Conservation (phyloP, 2,797 vertebrate species). For the Xiphorhynchus erythropygius region DNA sequence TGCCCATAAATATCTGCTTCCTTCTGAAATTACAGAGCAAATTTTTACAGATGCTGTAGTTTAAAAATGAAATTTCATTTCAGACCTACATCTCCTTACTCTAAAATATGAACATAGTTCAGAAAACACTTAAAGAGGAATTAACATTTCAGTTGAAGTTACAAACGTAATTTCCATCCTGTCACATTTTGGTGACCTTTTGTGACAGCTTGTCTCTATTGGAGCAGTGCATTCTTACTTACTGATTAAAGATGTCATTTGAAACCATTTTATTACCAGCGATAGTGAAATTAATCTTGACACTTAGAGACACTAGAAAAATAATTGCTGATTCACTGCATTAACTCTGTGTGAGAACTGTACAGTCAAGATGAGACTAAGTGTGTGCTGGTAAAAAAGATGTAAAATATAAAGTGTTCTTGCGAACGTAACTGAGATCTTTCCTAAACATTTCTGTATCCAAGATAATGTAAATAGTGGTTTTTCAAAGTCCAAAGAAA, state of each 20-base stretch:
- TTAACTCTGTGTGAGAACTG: slow-evolving; percentile 70
- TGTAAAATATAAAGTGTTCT: slow-evolving; percentile 27
- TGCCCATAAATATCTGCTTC: background rate
- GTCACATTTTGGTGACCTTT: slow-evolving; percentile 89
- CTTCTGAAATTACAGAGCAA: background rate
- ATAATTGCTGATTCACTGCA: slow-evolving; percentile 90
- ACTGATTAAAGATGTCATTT: slow-evolving; percentile 91
- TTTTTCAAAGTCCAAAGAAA: background rate
- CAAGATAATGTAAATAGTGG: background rate
- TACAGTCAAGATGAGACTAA: slow-evolving; percentile 57
- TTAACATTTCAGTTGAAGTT: slow-evolving; percentile 89
- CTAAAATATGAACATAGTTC: slow-evolving; percentile 70
- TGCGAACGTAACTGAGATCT: background rate
- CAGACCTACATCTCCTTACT: slow-evolving; percentile 41
- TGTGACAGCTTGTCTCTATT: slow-evolving; percentile 89
- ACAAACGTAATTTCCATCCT: slow-evolving; percentile 87
- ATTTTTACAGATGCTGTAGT: slow-evolving; percentile 4
- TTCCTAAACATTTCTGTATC: background rate
- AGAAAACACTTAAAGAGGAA: slow-evolving; percentile 80
- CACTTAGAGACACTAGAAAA: slow-evolving; percentile 84
- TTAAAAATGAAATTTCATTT: slow-evolving; percentile 55
- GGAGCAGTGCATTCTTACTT: slow-evolving; percentile 83
- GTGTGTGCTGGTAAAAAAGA: slow-evolving; percentile 35
- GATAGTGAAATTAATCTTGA: slow-evolving; percentile 89
- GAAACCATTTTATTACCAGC: slow-evolving; percentile 90